phyloP scores from a whole-genome alignment of 2,888 invertebrate species.

The Cyrtodaria siliqua region DNA sequence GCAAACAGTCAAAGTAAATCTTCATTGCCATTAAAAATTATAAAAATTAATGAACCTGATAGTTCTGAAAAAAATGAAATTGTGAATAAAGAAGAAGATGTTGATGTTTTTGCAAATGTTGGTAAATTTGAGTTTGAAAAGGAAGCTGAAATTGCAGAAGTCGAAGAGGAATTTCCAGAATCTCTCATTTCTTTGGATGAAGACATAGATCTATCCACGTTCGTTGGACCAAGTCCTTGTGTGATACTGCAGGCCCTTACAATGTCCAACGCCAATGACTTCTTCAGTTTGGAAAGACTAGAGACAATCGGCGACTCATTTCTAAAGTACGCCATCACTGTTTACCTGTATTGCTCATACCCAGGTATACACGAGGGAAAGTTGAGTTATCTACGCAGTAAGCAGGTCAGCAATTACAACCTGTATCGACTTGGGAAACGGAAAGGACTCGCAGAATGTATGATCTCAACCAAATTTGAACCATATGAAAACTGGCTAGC shows the following conservation, averaged over 20 bases:
- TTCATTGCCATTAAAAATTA: no score
- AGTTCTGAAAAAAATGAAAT: background rate
- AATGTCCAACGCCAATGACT: slow-evolving; percentile 99
- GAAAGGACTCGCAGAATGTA: slow-evolving; percentile 95
- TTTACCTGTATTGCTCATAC: slow-evolving; percentile 97
- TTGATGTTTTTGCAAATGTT: slow-evolving; percentile 59
- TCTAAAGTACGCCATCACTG: slow-evolving; percentile 99
- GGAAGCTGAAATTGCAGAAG: slow-evolving; percentile 4
- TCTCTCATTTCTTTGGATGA: slow-evolving; percentile 84
- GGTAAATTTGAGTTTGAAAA: slow-evolving; percentile 47
- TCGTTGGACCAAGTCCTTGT: slow-evolving; percentile 96
- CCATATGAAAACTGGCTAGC: slow-evolving; percentile 99
- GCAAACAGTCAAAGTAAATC: no score
- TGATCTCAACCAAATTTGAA: slow-evolving; percentile 99
- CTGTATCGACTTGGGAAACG: slow-evolving; percentile 96
- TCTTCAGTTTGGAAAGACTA: slow-evolving; percentile 96
- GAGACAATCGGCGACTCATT: slow-evolving; percentile 99
- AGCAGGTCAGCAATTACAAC: slow-evolving; percentile 97
- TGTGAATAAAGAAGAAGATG: background rate
- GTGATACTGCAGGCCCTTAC: slow-evolving; percentile 95
- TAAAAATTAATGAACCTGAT: background rate
- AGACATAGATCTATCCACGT: slow-evolving; percentile 93
- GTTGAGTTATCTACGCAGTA: slow-evolving; percentile 97
- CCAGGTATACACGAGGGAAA: slow-evolving; percentile 99
- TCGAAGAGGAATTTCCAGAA: slow-evolving; percentile 50